A percentile compares a stretch with the other conserved stretches of the same genome.
Evolutionary conservation across 2,113 vertebrate species (phyloP).

Genomic region (Chaetops frenatus): DNA sequence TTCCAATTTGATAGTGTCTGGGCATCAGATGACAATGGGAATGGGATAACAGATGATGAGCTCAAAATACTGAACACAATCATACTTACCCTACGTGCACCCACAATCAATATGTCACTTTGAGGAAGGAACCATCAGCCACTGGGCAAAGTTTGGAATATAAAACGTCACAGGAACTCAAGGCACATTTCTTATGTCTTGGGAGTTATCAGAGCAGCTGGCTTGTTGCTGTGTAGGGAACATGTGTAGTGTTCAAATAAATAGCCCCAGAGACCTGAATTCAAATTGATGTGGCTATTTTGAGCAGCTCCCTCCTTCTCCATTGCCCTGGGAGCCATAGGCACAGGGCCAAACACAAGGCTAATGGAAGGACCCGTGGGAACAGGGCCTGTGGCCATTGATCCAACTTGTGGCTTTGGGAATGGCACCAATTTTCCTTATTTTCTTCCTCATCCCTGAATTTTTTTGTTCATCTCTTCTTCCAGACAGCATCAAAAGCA

Average conservation of each 20-base stretch:
- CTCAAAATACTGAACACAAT: constrained; percentile 59
- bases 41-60: constrained; percentile 72
- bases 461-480: background rate
- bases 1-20: constrained; percentile 72
- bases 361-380: background rate
- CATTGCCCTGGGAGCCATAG: background rate
- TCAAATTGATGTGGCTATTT: background rate
- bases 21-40: constrained; percentile 66
- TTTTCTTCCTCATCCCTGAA: background rate
- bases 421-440: background rate
- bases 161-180: constrained; percentile 45
- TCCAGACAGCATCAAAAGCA: background rate
- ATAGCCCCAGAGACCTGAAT: background rate
- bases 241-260: background rate
- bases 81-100: constrained; percentile 9
- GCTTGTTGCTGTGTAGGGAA: background rate
- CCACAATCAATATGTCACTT: constrained; percentile 66
- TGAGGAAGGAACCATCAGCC: constrained; percentile 57
- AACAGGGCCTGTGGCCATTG: background rate
- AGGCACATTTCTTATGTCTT: constrained; percentile 45
- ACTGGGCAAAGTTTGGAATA: constrained; percentile 49
- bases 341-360: accelerated
- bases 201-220: background rate
- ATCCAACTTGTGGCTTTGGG: background rate
- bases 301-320: background rate